phyloP scores from a whole-genome alignment of 2,797 vertebrate species.

The Molothrus aeneus region DNA sequence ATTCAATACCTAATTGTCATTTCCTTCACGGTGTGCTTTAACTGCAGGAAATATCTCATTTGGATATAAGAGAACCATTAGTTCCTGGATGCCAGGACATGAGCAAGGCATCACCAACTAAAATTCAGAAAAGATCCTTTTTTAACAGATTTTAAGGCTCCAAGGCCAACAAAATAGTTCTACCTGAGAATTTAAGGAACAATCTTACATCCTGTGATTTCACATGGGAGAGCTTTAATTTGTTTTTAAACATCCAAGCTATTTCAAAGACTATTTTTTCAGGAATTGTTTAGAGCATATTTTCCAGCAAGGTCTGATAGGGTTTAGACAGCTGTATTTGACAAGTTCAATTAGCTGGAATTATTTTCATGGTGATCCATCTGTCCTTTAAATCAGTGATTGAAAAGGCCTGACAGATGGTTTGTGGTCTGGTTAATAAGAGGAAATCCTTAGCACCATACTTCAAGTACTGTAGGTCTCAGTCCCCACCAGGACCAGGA shows the following conservation, averaged over 20 bases:
- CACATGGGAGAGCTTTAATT: neutral
- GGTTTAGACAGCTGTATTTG: neutral
- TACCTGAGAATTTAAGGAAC: neutral
- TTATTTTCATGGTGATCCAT: neutral
- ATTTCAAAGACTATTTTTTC: neutral
- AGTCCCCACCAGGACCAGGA: neutral
- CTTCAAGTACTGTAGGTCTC: neutral
- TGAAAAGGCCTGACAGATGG: neutral
- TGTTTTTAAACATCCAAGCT: neutral
- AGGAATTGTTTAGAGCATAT: neutral
- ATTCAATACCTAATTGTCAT: neutral
- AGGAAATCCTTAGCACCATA: neutral
- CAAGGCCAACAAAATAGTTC: neutral
- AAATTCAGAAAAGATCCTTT: neutral
- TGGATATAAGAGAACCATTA: neutral
- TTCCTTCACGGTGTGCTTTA: neutral
- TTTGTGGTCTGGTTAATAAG: neutral
- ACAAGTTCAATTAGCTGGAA: neutral
- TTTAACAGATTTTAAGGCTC: neutral
- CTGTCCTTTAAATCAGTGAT: neutral
- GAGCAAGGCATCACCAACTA: neutral
- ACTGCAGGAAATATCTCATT: neutral
- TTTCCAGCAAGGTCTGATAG: neutral
- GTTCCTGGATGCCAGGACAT: neutral
- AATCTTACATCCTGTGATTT: neutral